Base-by-base conservation (phyloP, 2,888 invertebrate genomes). In the Gnatocerus cornutus region DNA sequence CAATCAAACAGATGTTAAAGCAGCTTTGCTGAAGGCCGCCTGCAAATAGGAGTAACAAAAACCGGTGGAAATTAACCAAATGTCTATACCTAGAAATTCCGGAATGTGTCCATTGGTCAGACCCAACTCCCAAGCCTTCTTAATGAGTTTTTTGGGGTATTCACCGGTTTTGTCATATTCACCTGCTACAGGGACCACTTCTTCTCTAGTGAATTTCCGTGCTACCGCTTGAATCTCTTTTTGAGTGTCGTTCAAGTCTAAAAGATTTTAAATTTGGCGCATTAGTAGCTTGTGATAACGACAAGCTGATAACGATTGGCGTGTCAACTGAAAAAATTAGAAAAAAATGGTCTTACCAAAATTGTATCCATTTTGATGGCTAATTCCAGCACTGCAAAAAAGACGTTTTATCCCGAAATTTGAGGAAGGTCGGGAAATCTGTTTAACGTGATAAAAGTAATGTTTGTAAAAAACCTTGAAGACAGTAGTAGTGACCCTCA, bases 101-200 rank as follows among this genome's bases (percentile, higher is more conserved):
- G 98, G 97, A 76, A 98, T 90, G 80, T 95, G 94, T 21, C 90
- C 89, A 83, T 97, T 98, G 86, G 96, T 89, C 8, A 99, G 88
- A 13, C 98, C 99, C 33, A 97, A 80, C 56, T 87, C 85, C 92
- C 95, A 96, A 0, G 97, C 97, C 84, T 98, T 97, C 87, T 98
- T 98, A 12, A 98, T 87, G 66, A 99, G 88, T 8, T 95, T 95
- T 95, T 94, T 95, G 0, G 99, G 98, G 86, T 94, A 99, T 86
- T 96, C 93, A 73, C 98, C 98, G 56, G 92, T 91, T 84, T 89
- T 92, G 86, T 99, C 98, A 84, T 95, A 90, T 65, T 98, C 90
- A 0, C 93, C 92, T 0, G 98, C 98, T 48, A 90, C 91, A 0
- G 98, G 98, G 63, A 96, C 89, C 72, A 98, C 93, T 86, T 98